Base-by-base conservation (phyloP, 2,113 vertebrate species). In the Dipodomys stephensi region DNA sequence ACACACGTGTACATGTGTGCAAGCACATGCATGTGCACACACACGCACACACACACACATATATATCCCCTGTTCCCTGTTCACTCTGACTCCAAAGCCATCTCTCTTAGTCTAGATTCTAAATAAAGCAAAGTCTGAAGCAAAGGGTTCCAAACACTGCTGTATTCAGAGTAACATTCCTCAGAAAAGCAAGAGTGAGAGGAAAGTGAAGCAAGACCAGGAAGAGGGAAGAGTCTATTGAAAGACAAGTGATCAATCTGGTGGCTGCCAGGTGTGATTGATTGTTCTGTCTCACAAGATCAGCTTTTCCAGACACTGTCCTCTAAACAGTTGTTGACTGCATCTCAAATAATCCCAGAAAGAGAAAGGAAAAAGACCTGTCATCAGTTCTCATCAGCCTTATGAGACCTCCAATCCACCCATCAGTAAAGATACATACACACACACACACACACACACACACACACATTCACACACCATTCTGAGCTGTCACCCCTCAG, bases 81-180 rank as follows among this genome's bases (percentile, higher is more conserved):
- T 83, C 12, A 73, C 6, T 77, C 32, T 12, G 46, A 9, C 39
- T 88, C 44, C 9, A 11, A 78, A 28, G 72, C 68, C 60, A 57
- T 64, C 62, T 96, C 46, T 87, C 46, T 87, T 85, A 44, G 65
- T 79, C 32, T 79, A 49, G 25, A 30, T 91, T 86, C 71, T 49
- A 71, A 83, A 64, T 53, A 74, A 88, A 92, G 39, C 77, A 83
- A 77, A 93, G n/a, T 18, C 32, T 60, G 46, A 76, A 89, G 39
- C 22, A n/a, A 67, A 94, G 68, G 27, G 15, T 91, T 60, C 15
- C 22, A 0, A 13, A 16, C 3, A 39, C 71, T 16, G 0, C 53
- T 89, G 57, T 79, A n/a, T 39, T 81, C 30, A 30, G 30, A 35
- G 20, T 19, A 2, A 16, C 32, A 44, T 35, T n/a, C 60, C 53